These are phyloP conservation scores for Potorous gilbertii DNA, from an alignment of 2,797 vertebrate genomes.

Conservation along the genomic window DNA sequence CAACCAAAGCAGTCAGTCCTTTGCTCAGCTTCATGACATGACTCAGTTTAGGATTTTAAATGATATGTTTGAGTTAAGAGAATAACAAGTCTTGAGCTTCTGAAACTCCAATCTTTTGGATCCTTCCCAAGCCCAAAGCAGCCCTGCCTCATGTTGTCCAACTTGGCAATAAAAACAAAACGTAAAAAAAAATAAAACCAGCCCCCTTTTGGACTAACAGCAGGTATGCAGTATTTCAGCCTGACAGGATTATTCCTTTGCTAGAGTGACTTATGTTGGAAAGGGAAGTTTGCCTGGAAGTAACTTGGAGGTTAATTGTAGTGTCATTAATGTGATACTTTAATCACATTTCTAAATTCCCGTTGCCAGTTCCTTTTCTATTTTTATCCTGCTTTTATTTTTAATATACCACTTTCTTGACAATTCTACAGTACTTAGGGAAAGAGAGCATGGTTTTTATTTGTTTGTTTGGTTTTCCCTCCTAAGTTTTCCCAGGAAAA, in stretches of 20 bases:
- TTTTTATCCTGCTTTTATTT: conserved; percentile 79
- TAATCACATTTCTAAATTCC: conserved; percentile 78
- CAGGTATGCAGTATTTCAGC: conserved; percentile 81
- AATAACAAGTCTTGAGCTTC: conserved; percentile 62
- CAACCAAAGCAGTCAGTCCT: conserved; percentile 62
- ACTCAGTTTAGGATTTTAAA: conserved; percentile 64
- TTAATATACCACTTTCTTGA: conserved; percentile 69
- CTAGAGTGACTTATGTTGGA: conserved; percentile 72
- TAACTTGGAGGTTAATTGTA: conserved; percentile 81
- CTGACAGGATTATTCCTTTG: conserved; percentile 78
- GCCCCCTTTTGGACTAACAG: conserved; percentile 72
- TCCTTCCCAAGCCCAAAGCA: conserved; percentile 61
- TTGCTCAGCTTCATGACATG: conserved; percentile 50
- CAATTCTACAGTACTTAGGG: conserved; percentile 55
- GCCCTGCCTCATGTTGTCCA: conserved; percentile 75
- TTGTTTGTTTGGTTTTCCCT: not conserved
- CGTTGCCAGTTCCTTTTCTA: conserved; percentile 77
- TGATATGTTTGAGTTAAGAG: conserved; percentile 57
- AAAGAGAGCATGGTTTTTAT: conserved; percentile 9
- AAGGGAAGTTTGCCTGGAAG: conserved; percentile 78
- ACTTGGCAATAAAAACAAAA: conserved; percentile 79
- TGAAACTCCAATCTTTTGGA: conserved; percentile 68
- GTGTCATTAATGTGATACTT: conserved; percentile 77
- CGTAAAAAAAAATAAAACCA: conserved; percentile 56
- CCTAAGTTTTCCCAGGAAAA: conserved; percentile 61